phyloP scores from a whole-genome alignment of 2,113 vertebrate genomes.

The Zosterops hypoxanthus region DNA sequence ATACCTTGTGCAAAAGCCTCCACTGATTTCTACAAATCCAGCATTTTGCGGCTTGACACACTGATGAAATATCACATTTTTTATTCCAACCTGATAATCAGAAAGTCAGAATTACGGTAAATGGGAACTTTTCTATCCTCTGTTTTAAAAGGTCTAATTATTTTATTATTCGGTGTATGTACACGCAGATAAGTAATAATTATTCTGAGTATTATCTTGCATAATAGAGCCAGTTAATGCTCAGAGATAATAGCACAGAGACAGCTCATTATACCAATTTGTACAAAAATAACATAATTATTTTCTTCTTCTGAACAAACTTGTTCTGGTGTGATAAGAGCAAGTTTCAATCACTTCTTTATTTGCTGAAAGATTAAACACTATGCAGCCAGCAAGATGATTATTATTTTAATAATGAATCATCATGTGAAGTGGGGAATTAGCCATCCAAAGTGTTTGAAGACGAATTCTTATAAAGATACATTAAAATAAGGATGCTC shows the following conservation, averaged over 20 bases:
- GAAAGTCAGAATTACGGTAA: constrained; percentile 29
- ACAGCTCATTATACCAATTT: constrained; percentile 62
- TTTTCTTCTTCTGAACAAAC: constrained; percentile 46
- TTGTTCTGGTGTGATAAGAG: constrained; percentile 47
- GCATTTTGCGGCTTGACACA: not conserved
- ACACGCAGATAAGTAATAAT: constrained; percentile 60
- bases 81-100: constrained; percentile 46
- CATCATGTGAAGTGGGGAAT: not conserved
- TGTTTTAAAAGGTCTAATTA: constrained; percentile 60
- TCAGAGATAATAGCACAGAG: constrained; percentile 42
- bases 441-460: not conserved
- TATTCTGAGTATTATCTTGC: constrained; percentile 53
- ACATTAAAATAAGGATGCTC: not conserved
- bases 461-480: not conserved
- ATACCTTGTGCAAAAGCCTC: not conserved
- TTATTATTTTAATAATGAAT: constrained; percentile 32
- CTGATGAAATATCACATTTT: constrained; percentile 27
- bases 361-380: constrained; percentile 15
- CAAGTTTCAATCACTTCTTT: constrained; percentile 54
- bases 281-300: constrained; percentile 54
- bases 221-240: constrained; percentile 40
- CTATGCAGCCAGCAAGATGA: not conserved
- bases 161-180: constrained; percentile 67
- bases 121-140: constrained; percentile 30
- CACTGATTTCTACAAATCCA: not conserved